These are phyloP conservation scores for Stenolophus ochropezus DNA, from an alignment of 2,888 invertebrate species.

Conservation along the genomic window DNA sequence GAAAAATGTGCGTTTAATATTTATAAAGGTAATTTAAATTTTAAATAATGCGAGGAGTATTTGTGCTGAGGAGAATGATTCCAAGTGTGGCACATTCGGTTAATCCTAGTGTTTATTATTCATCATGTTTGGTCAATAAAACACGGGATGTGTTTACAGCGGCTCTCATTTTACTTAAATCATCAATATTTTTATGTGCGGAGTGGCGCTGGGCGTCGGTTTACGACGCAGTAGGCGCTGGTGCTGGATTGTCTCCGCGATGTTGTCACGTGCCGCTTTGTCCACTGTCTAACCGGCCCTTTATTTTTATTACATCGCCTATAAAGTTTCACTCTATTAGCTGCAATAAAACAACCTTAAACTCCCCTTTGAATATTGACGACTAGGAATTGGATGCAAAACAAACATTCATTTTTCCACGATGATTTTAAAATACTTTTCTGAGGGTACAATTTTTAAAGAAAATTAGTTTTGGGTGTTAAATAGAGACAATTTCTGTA, in stretches of 20 bases:
- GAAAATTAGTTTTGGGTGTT: too few species aligned
- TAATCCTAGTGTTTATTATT: conserved; percentile 46
- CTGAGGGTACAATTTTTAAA: too few species aligned
- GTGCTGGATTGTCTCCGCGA: conserved; percentile 6
- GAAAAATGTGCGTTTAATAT: conserved; percentile 23
- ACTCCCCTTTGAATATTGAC: not conserved
- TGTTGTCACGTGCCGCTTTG: not conserved
- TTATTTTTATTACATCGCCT: conserved; percentile 21
- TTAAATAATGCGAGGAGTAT: conserved; percentile 15
- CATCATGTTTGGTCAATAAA: conserved; percentile 50
- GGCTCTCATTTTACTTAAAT: conserved; percentile 54
- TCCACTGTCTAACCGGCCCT: not conserved
- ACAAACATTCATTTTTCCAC: too few species aligned
- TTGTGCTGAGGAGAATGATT: not conserved
- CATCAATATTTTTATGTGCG: conserved; percentile 55
- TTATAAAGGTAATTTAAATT: conserved; percentile 21
- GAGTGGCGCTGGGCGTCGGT: not conserved
- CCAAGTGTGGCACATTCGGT: not conserved
- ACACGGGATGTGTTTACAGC: conserved; percentile 35
- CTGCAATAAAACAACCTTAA: not conserved
- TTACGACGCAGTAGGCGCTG: not conserved
- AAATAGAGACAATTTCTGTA: too few species aligned
- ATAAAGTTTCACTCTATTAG: conserved; percentile 8
- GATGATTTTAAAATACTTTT: too few species aligned
- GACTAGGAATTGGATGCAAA: too few species aligned